Evolutionary conservation across 2,888 invertebrate genomes (phyloP), one percentile per base, ranked within the genome.

Genomic region (Brachylomia viminalis): DNA sequence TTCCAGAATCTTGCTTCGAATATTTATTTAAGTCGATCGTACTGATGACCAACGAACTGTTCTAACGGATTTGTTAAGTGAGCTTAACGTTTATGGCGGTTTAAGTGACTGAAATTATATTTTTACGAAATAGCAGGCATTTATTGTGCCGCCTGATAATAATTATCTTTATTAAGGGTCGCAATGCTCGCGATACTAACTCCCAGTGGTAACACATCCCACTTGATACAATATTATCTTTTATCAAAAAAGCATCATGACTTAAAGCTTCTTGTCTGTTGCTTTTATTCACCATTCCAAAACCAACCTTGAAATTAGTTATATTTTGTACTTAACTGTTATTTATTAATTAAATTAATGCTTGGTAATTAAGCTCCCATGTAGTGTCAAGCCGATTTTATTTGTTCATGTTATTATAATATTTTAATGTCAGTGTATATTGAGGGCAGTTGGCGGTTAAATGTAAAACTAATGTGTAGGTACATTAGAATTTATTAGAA

Each of bases 261-360:
- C 33, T 64, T 59, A 65, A 56, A 38, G 45, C 49, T 56, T 33
- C 45, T 33, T 54, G 67, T 72, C 65, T 69, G 68, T 45, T 54
- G 52, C 65, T 38, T 30, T 38, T 86, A 84, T 80, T 85, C 68
- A 89, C 87, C 86, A 89, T 89, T 89, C 88, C 87, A 88, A 86
- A 86, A 86, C 69, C 66, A 83, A 86, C 75, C 64, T 79, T 83
- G 79, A 83, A 87, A 82, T 85, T 84, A 89, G 78, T 80, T 83
- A 77, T 87, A 86, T 82, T 81, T 80, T 85, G 77, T 84, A 80
- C 71, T 86, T 88, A 87, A 86, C 85, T 85, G 78, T 80, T 87
- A 87, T 88, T 88, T 87, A 88, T 88, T 84, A 65, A 76, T 88
- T 80, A 84, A 86, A 81, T 82, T 69, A 68, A 79, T 70, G 76